Evolutionary conservation across 2,888 invertebrate genomes (phyloP), one percentile per base, ranked within the genome.

Genomic region (Odontomyia ornata): DNA sequence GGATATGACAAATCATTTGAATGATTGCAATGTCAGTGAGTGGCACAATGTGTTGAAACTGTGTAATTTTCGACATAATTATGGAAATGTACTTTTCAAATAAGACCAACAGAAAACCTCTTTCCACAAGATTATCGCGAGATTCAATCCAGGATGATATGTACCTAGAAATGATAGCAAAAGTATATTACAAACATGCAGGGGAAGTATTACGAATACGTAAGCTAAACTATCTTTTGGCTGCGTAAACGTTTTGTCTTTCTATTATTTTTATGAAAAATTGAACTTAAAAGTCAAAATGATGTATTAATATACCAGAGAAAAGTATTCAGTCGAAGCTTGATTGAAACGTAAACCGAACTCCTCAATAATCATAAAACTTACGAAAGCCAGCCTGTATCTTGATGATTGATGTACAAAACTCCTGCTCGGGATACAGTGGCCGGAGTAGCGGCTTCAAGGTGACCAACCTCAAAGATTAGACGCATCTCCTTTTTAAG

Each of bases 381-480:
- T 91, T 86, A 95, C 91, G 98, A 97, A 86, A 93, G 95, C 97
- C 97, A 98, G 7, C 98, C 97, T 75, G 98, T 89, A 87, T 98
- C 98, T 80, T 94, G 93, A 0, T 96, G 94, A 87, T 98, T 98
- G 79, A 98, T 95, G 84, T 96, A 98, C 27, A 98, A 89, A 82
- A 98, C 98, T 76, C 98, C 98, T 75, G 98, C 98, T 75, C 98
- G 89, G 0, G 97, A 98, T 2, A 98, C 98, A 0, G 98, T 98
- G 0, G 98, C 98, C 1, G 98, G 98, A 0, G 98, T 98, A 0
- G 98, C 98, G 0, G 96, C 96, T 82, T 94, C 91, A 80, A 98
- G 88, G 82, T 93, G 94, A 0, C 96, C 93, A 83, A 98, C 97
- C 87, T 98, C 98, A 85, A 98, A 98, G 18, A 98, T 86, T 21